phyloP scores from a whole-genome alignment of 2,797 vertebrate genomes.

The Oreochromis grahami region DNA sequence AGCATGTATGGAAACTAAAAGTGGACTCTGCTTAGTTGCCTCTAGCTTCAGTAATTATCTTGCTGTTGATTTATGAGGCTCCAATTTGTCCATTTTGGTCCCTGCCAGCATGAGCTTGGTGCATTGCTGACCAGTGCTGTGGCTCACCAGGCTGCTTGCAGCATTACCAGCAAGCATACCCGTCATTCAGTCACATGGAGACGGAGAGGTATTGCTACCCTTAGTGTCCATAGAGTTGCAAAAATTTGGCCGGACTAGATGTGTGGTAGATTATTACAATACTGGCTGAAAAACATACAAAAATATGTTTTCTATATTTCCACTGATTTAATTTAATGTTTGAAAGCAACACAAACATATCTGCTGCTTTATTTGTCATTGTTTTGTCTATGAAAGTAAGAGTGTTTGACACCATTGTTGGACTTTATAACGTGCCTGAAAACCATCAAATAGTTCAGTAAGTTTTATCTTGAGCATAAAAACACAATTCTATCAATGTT shows the following conservation, averaged over 20 bases:
- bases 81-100: background rate
- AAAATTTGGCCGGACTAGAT: background rate
- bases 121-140: background rate
- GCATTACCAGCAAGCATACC: fast-evolving
- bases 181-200: background rate
- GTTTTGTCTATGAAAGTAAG: background rate
- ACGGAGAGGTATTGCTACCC: background rate
- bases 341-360: background rate
- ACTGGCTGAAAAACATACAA: background rate
- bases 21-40: background rate
- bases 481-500: background rate
- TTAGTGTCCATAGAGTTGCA: too few relatives aligned
- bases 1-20: background rate
- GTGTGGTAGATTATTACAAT: background rate
- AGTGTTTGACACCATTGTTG: background rate
- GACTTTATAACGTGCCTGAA: background rate
- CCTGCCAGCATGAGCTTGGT: background rate
- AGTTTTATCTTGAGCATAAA: background rate
- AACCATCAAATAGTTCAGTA: background rate
- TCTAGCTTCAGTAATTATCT: background rate
- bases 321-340: background rate
- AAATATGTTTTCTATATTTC: background rate
- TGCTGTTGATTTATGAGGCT: background rate
- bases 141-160: background rate
- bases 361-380: background rate